phyloP scores from a whole-genome alignment of 2,113 vertebrate species.

The Varanus komodoensis region DNA sequence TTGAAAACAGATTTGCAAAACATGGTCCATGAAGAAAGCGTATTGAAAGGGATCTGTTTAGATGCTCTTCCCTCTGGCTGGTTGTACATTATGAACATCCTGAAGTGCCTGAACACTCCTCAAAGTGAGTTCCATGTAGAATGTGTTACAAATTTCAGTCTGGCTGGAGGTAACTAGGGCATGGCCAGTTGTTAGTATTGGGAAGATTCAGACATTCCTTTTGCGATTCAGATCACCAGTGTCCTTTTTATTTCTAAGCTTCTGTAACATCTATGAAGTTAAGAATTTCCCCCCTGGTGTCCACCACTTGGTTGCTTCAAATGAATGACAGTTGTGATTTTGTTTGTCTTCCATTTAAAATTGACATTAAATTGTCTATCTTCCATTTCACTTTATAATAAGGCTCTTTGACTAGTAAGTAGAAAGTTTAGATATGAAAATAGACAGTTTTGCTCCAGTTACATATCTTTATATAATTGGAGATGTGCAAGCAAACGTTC shows the following conservation, averaged over 20 bases:
- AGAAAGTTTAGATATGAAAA: too few relatives aligned
- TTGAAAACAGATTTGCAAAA: neutral
- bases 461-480: too few relatives aligned
- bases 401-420: too few relatives aligned
- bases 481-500: too few relatives aligned
- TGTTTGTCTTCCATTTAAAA: neutral
- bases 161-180: neutral
- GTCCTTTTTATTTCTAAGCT: neutral
- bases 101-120: neutral
- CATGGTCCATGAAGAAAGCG: neutral
- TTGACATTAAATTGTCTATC: neutral
- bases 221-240: neutral
- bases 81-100: too few relatives aligned
- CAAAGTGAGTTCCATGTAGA: neutral
- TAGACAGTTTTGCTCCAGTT: too few relatives aligned
- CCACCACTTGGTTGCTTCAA: neutral
- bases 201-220: neutral
- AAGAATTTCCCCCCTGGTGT: neutral
- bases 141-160: neutral
- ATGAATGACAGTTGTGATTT: neutral
- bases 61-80: neutral
- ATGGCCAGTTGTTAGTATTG: neutral
- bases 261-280: neutral
- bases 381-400: neutral
- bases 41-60: neutral